Base-by-base conservation (phyloP, 2,888 invertebrate genomes). In the Zhuqinia jingwanae region DNA sequence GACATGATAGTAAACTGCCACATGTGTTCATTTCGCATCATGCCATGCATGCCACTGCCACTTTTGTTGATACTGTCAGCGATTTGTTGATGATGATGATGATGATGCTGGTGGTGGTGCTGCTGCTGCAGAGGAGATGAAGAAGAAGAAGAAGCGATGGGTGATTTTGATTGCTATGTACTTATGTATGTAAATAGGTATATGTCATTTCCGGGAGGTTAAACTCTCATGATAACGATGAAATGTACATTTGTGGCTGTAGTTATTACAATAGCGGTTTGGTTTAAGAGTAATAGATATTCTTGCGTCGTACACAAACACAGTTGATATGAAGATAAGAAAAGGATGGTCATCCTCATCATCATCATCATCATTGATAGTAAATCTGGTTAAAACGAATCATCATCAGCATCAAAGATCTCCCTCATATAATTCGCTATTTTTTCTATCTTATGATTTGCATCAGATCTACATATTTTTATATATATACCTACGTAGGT, bases 171-270 rank as follows among this genome's bases (percentile, higher is more conserved):
- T 22, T 50, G 36, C 53, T 53, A 53, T n/a, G 30, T 30, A 30
- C 36, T 75, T 75, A 77, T 30, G 42, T 58, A 77, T 56, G 77
- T 36, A 58, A 77, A 77, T 78, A 81, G 77, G 83, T 76, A 85
- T 65, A 80, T 85, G 75, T 42, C 85, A 80, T 85, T 85, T 85
- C 85, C 85, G 85, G 85, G 85, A 85, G 85, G 42, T 65, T 65
- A n/a, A n/a, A 53, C 77, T 84, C 65, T 45, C 63, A 53, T 56
- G n/a, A n/a, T n/a, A n/a, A n/a, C 53, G 6, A 56, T 17, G 11
- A 36, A 36, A 36, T 53, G 42, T 53, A n/a, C n/a, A n/a, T 47
- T 50, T 42, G 60, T 78, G 45, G 36, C 17, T 68, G 58, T 50
- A 30, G 36, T 36, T 6, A n/a, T 58, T 11, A 50, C 20, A 60